These are phyloP conservation scores for human DNA, from an alignment of 2,113 vertebrate genomes.

Conservation along the genomic window GRCh38 chr19:31721001-31721500, in stretches of 20 bases:
- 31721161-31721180: background rate
- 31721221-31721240: background rate
- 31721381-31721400: background rate
- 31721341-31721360: background rate
- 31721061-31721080: conserved; percentile 79
- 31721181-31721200: rapidly evolving
- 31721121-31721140: background rate
- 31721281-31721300: background rate
- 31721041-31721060: conserved; percentile 75
- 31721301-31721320: background rate
- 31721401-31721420: background rate
- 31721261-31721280: background rate
- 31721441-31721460: background rate
- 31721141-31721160: background rate
- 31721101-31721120: conserved; percentile 70
- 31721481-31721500: background rate
- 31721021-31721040: conserved; percentile 75
- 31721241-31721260: background rate
- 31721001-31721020: conserved; percentile 59
- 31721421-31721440: background rate
- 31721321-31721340: background rate
- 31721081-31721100: conserved; percentile 71
- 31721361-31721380: background rate
- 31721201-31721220: background rate
- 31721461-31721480: background rate